phyloP scores from a whole-genome alignment of 2,888 invertebrate genomes.

The Eristalinus aeneus region DNA sequence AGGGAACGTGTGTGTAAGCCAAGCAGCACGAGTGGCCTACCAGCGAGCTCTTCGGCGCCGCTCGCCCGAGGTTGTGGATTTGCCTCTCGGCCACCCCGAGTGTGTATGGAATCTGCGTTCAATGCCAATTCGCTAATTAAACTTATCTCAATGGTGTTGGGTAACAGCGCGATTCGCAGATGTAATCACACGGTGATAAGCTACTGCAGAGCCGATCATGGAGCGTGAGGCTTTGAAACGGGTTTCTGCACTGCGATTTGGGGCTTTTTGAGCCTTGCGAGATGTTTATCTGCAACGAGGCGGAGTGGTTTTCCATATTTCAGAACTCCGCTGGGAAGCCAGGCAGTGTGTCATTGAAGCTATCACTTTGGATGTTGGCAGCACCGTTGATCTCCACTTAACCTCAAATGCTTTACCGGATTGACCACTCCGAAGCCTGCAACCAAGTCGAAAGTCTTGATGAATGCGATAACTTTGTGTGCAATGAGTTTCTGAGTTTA shows the following conservation, averaged over 20 bases:
- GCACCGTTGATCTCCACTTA: neutral
- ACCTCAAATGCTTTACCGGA: neutral
- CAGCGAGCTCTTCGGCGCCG: constrained; percentile 48
- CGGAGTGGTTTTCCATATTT: neutral
- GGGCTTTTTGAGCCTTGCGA: neutral
- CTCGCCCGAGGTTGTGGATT: constrained; percentile 41
- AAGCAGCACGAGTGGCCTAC: constrained; percentile 37
- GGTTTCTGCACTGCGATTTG: neutral
- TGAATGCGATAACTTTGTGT: too few species aligned
- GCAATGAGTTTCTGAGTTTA: too few species aligned
- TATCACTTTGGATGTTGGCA: neutral
- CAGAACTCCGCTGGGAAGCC: neutral
- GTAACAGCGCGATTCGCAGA: constrained; percentile 2
- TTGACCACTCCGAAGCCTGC: neutral
- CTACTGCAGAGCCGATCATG: constrained; percentile 27
- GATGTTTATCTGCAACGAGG: neutral
- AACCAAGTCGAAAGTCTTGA: too few species aligned
- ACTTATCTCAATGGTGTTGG: constrained; percentile 14
- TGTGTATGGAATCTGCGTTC: neutral
- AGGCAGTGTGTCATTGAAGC: neutral
- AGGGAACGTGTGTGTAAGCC: constrained; percentile 33
- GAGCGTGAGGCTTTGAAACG: neutral
- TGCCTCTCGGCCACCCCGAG: neutral
- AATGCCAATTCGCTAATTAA: neutral
- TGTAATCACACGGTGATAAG: constrained; percentile 53